Evolutionary conservation across 2,888 invertebrate species (phyloP).

Genomic region (Lithophane socia): DNA sequence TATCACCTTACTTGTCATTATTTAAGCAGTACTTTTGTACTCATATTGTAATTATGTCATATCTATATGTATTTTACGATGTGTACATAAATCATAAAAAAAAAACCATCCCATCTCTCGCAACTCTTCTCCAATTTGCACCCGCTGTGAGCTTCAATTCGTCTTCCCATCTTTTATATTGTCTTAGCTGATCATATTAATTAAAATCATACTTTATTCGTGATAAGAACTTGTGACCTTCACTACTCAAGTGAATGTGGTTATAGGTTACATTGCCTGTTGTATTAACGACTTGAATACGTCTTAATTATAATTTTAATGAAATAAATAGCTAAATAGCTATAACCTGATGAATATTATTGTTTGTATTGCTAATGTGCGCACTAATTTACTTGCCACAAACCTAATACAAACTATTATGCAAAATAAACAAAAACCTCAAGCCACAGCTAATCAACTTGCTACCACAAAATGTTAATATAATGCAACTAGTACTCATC

Average conservation of each 20-base stretch:
- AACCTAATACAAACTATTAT: constrained; percentile 15
- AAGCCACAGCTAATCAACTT: constrained; percentile 41
- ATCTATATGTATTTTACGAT: too few species aligned
- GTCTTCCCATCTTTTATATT: too few species aligned
- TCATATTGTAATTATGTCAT: too few species aligned
- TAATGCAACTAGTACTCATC: constrained; percentile 13
- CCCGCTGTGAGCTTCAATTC: too few species aligned
- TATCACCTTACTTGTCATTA: not conserved
- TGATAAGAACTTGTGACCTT: not conserved
- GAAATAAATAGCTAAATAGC: too few species aligned
- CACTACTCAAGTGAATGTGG: not conserved
- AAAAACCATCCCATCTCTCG: too few species aligned
- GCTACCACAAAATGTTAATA: constrained; percentile 27
- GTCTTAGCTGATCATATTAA: not conserved
- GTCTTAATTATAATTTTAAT: not conserved
- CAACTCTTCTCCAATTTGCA: too few species aligned
- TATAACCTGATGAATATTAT: not conserved
- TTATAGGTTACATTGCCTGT: not conserved
- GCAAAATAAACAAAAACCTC: constrained; percentile 24
- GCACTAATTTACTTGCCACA: constrained; percentile 21
- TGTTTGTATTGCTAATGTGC: not conserved
- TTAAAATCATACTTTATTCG: not conserved
- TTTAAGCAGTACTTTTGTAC: too few species aligned
- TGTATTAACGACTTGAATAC: too few species aligned
- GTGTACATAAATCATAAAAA: too few species aligned